Base-by-base conservation (phyloP, 53 echinoderm and acorn worm species). In the Paracentrotus lividus region DNA sequence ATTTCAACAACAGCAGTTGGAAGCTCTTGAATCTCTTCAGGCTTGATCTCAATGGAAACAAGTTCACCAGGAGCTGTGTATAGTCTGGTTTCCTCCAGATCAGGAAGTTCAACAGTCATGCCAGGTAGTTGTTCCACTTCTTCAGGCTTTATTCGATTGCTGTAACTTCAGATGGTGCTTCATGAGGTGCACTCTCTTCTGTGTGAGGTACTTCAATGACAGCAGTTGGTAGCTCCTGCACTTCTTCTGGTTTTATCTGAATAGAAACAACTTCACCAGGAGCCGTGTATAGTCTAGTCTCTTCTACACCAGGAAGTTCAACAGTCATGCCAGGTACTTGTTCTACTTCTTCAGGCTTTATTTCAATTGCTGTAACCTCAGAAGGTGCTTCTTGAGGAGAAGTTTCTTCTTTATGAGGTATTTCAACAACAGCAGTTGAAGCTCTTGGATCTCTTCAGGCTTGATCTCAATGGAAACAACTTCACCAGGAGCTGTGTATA, bases 41-140 rank as follows among this genome's bases (percentile, higher is more conserved):
- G n/a, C n/a, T 87, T 87, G 21, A 87, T 21, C 6, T 52, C 36
- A 44, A 56, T 56, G 57, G 87, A 51, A 2, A 56, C 36, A 57
- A 87, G 57, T 29, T 87, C 87, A 33, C 21, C 56, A 34, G 90
- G 90, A 69, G 51, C 69, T 27, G 49, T 12, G 29, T 64, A 21
- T 18, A n/a, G 15, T 12, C 10, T 27, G 14, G 49, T 34, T 43
- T 93, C 95, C 21, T 90, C 67, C 24, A 75, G 54, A 21, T 59
- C 85, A 85, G 93, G 93, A 40, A 44, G 85, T 61, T 93, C 85
- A 53, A 95, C 85, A 42, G 93, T 72, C 81, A 29, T 42, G 66
- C 21, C 54, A n/a, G 26, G 86, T 10, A 94, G 32, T 56, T 94
- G 68, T 14, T 68, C 55, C 23, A 81, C 95, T 72, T 96, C 92